These are phyloP conservation scores for Cyaniris semiargus DNA, from an alignment of 2,888 invertebrate species.

Conservation along the genomic window DNA sequence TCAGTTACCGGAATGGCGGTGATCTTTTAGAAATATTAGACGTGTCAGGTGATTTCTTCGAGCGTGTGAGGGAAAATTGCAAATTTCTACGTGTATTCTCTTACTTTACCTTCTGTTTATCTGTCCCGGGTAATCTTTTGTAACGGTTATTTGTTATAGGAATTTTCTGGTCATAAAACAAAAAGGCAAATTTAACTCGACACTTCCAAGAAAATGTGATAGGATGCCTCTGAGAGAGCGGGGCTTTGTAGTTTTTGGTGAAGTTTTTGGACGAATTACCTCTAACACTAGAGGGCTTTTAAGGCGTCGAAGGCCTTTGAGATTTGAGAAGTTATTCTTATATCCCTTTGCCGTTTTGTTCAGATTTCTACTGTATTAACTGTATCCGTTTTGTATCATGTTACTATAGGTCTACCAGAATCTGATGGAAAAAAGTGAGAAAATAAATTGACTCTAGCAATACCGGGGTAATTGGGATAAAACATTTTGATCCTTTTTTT, in stretches of 20 bases:
- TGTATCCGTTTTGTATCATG: not conserved
- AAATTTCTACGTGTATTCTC: slow-evolving; percentile 38
- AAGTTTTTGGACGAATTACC: not conserved
- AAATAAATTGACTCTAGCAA: too few relatives aligned
- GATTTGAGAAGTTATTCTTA: slow-evolving; percentile 11
- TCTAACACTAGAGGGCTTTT: not conserved
- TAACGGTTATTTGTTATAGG: slow-evolving; percentile 5
- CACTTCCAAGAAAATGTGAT: slow-evolving; percentile 7
- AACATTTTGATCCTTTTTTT: too few relatives aligned
- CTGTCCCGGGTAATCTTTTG: slow-evolving; percentile 34
- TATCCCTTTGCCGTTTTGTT: not conserved
- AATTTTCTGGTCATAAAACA: slow-evolving; percentile 7
- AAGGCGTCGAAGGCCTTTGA: not conserved
- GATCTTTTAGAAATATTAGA: slow-evolving; percentile 48
- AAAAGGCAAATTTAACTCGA: not conserved
- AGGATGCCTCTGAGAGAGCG: not conserved
- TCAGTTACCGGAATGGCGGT: slow-evolving; percentile 54
- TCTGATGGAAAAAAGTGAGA: too few relatives aligned
- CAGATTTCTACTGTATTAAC: slow-evolving; percentile 1
- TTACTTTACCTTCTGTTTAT: slow-evolving; percentile 36
- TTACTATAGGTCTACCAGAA: too few relatives aligned
- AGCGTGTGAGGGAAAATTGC: slow-evolving; percentile 47
- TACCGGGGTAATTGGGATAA: too few relatives aligned
- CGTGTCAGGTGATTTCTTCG: slow-evolving; percentile 44
- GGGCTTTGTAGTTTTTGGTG: slow-evolving; percentile 2